These are phyloP conservation scores for Aethes cnicana DNA, from an alignment of 2,888 invertebrate species.

Conservation along the genomic window DNA sequence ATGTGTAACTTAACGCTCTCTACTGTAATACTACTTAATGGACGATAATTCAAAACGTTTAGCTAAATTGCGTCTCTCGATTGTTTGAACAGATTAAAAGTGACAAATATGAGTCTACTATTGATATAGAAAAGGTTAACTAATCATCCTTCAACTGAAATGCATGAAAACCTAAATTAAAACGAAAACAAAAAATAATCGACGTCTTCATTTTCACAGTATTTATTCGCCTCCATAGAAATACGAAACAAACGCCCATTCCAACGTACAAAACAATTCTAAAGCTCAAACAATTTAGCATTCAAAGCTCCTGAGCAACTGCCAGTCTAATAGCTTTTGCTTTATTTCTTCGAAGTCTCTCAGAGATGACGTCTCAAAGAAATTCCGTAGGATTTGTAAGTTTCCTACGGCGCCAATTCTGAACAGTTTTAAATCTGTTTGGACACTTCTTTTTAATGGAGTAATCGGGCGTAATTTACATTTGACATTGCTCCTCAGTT, in stretches of 20 bases:
- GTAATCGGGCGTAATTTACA: constrained; percentile 1
- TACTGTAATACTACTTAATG: too few relatives aligned
- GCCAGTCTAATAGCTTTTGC: constrained; percentile 3
- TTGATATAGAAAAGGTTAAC: too few relatives aligned
- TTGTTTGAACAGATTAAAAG: too few relatives aligned
- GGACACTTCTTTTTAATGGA: background rate
- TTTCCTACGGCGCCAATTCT: background rate
- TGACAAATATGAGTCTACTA: too few relatives aligned
- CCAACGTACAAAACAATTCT: too few relatives aligned
- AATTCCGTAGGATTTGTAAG: constrained; percentile 4
- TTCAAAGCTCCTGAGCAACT: background rate
- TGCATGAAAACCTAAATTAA: background rate
- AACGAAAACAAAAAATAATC: background rate
- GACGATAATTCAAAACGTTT: too few relatives aligned
- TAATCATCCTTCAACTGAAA: too few relatives aligned
- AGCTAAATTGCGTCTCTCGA: too few relatives aligned
- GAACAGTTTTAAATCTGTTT: constrained; percentile 16
- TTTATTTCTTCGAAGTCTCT: constrained; percentile 7
- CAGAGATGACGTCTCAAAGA: background rate
- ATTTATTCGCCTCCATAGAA: constrained; percentile 1
- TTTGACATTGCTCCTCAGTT: constrained; percentile 2
- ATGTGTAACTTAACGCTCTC: too few relatives aligned
- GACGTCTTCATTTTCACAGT: background rate
- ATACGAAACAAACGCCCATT: background rate
- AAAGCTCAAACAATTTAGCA: background rate